Percentiles rank a stretch among this genome's conserved stretches.
phyloP scores from a whole-genome alignment of 2,888 invertebrate species.

The Polydrusus tereticollis region DNA sequence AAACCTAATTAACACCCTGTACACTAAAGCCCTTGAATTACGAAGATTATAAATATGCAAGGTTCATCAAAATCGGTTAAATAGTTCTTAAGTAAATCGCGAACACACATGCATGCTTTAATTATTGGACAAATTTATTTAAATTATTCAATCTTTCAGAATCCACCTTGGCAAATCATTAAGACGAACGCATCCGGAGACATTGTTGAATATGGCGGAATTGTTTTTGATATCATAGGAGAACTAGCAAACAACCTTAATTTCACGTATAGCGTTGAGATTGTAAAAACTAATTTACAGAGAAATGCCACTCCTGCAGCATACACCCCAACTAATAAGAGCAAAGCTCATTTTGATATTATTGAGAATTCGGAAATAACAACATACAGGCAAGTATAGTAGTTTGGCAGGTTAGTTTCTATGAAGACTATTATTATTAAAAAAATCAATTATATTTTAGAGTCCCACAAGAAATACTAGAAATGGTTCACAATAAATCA shows the following conservation, averaged over 20 bases:
- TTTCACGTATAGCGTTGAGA: constrained; percentile 76
- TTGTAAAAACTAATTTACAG: constrained; percentile 50
- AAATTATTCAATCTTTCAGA: constrained; percentile 71
- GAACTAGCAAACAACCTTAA: constrained; percentile 83
- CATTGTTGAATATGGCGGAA: constrained; percentile 74
- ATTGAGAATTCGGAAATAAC: constrained; percentile 27
- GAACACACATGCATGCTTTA: too few species aligned
- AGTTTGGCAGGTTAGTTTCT: too few species aligned
- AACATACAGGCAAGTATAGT: constrained; percentile 26
- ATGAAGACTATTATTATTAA: too few species aligned
- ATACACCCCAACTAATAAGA: constrained; percentile 16
- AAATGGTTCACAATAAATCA: constrained; percentile 68
- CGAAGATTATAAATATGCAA: too few species aligned
- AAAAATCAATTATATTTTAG: too few species aligned
- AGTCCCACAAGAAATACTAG: constrained; percentile 66
- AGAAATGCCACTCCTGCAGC: not conserved
- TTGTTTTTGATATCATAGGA: constrained; percentile 84
- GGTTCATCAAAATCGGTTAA: too few species aligned
- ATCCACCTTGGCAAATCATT: constrained; percentile 90
- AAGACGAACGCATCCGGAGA: constrained; percentile 72
- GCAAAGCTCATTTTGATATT: constrained; percentile 8
- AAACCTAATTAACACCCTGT: too few species aligned
- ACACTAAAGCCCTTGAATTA: too few species aligned
- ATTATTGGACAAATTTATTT: too few species aligned
- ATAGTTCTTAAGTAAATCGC: too few species aligned